Percentiles rank a stretch among this genome's conserved stretches.
phyloP scores from a whole-genome alignment of 2,888 invertebrate genomes.

The Zygaena filipendulae region DNA sequence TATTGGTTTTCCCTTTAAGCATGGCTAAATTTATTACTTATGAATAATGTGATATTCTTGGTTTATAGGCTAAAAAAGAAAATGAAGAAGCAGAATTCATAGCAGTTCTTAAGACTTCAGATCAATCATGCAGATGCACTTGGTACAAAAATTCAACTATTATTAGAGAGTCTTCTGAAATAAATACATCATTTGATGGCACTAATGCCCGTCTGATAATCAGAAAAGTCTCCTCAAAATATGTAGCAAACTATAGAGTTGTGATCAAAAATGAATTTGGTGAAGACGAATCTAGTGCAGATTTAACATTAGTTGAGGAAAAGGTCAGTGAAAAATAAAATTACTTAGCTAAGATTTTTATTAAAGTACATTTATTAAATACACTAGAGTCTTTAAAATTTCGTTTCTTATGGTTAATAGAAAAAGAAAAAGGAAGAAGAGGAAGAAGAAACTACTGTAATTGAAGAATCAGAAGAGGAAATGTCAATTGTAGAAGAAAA shows the following conservation, averaged over 20 bases:
- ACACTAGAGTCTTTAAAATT: too few species aligned
- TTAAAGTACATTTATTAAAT: background rate
- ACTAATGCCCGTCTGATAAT: conserved; percentile 83
- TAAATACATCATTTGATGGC: conserved; percentile 86
- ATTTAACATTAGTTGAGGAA: conserved; percentile 79
- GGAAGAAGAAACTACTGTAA: conserved; percentile 43
- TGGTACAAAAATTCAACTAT: conserved; percentile 88
- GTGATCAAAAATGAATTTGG: conserved; percentile 93
- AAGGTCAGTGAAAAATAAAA: conserved; percentile 52
- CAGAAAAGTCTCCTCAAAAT: conserved; percentile 78
- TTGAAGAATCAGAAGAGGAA: conserved; percentile 61
- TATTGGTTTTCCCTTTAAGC: too few species aligned
- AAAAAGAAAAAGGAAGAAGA: conserved; percentile 67
- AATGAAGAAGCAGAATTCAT: conserved; percentile 81
- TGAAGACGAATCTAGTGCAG: conserved; percentile 87
- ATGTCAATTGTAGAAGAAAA: conserved; percentile 62
- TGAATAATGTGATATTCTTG: too few species aligned
- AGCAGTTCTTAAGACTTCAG: conserved; percentile 77
- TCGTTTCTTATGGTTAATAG: too few species aligned
- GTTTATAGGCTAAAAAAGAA: conserved; percentile 53
- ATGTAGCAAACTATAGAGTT: conserved; percentile 84
- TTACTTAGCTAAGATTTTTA: conserved; percentile 17
- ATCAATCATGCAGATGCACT: conserved; percentile 82
- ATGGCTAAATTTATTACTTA: too few species aligned
- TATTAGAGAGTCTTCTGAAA: conserved; percentile 80